Percentiles rank a stretch among this genome's conserved stretches.
These are phyloP conservation scores for Alviniconcha marisindica DNA, from an alignment of 1,140 invertebrate genomes.

Conservation along the genomic window DNA sequence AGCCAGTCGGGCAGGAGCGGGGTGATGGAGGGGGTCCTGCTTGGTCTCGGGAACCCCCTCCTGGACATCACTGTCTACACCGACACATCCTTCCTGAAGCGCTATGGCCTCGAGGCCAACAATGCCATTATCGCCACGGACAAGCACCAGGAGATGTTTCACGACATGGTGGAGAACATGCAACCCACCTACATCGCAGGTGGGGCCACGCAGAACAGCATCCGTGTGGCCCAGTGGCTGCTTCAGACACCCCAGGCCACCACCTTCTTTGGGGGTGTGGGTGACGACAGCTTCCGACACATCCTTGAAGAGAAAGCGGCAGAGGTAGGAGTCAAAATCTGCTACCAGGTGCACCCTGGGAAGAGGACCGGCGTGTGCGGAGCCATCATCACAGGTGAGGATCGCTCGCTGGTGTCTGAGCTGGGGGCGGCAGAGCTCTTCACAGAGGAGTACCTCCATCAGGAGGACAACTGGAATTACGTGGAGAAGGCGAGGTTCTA, in stretches of 20 bases:
- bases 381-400: conserved; percentile 81
- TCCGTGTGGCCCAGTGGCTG: conserved; percentile 96
- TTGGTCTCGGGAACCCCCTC: conserved; percentile 97
- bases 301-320: conserved; percentile 90
- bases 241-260: conserved; percentile 85
- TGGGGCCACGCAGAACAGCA: conserved; percentile 96
- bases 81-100: conserved; percentile 86
- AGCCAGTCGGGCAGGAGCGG: neutral
- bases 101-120: conserved; percentile 91
- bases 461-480: conserved; percentile 84
- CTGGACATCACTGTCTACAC: conserved; percentile 94
- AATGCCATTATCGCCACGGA: conserved; percentile 96
- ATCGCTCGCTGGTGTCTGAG: conserved; percentile 95
- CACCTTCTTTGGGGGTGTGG: conserved; percentile 96
- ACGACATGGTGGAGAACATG: conserved; percentile 71
- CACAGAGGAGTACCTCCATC: conserved; percentile 88
- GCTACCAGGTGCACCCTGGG: conserved; percentile 82
- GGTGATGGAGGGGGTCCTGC: conserved; percentile 80
- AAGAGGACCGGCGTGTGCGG: conserved; percentile 87
- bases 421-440: conserved; percentile 96
- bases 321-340: conserved; percentile 90
- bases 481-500: conserved; percentile 89
- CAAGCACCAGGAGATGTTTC: conserved; percentile 81
- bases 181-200: conserved; percentile 94
- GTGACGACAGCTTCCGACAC: conserved; percentile 91